Evolutionary conservation across 2,888 invertebrate species (phyloP).

Genomic region (Eumerus sabulonum): DNA sequence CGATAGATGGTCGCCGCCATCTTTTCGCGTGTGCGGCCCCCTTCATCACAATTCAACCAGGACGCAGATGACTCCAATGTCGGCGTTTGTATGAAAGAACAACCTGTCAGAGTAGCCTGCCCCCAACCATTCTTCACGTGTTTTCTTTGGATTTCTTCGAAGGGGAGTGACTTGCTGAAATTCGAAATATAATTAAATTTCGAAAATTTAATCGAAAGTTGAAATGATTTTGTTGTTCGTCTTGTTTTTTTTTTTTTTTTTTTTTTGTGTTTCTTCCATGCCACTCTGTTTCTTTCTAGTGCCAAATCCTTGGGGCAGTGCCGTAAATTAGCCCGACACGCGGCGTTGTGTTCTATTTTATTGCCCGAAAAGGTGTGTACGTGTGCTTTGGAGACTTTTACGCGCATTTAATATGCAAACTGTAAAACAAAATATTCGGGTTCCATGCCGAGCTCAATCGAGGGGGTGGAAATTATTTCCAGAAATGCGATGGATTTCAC

Average conservation of each 20-base stretch:
- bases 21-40: not conserved
- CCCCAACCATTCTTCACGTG: not conserved
- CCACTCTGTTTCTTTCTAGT: slow-evolving; percentile 7
- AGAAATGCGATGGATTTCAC: slow-evolving; percentile 19
- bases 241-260: no score
- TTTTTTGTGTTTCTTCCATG: no score
- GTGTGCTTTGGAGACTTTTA: slow-evolving; percentile 16
- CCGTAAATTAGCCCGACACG: slow-evolving; percentile 37
- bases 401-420: slow-evolving; percentile 31
- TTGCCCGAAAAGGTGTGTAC: slow-evolving; percentile 17
- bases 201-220: slow-evolving; percentile 58
- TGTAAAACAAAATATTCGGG: slow-evolving; percentile 32
- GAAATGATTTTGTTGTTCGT: slow-evolving; percentile 36
- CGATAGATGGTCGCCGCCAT: not conserved
- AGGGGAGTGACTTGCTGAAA: slow-evolving; percentile 22
- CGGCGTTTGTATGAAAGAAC: slow-evolving; percentile 22
- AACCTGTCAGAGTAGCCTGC: slow-evolving; percentile 48
- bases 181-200: slow-evolving; percentile 56
- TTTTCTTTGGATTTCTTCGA: not conserved
- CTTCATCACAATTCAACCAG: not conserved
- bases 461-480: slow-evolving; percentile 20
- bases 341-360: slow-evolving; percentile 45
- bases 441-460: not conserved
- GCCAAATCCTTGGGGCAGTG: slow-evolving; percentile 25
- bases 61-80: slow-evolving; percentile 12